phyloP scores from a whole-genome alignment of 1,140 invertebrate genomes.

The Diorhabda elongata region DNA sequence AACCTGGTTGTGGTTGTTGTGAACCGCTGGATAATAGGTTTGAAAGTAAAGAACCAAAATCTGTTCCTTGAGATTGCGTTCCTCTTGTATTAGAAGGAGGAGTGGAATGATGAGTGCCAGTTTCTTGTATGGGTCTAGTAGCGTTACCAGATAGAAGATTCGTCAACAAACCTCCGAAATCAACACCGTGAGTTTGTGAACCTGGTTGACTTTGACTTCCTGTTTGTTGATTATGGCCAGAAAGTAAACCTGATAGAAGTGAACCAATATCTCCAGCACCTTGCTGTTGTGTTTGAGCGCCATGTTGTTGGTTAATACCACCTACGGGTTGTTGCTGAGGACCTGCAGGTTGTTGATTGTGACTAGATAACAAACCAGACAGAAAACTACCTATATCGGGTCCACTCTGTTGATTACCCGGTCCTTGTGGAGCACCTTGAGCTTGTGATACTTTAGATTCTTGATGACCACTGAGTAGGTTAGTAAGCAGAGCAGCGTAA shows the following conservation, averaged over 20 bases:
- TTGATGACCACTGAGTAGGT: slow-evolving; percentile 14
- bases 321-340: slow-evolving; percentile 4
- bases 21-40: slow-evolving; percentile 19
- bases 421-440: background rate
- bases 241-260: slow-evolving; percentile 4
- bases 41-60: slow-evolving; percentile 16
- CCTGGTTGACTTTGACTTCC: background rate
- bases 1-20: background rate
- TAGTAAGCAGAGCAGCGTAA: slow-evolving; percentile 10
- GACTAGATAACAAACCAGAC: slow-evolving; percentile 22
- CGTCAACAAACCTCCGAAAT: slow-evolving; percentile 4
- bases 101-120: background rate
- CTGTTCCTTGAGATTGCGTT: slow-evolving; percentile 11
- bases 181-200: slow-evolving; percentile 1
- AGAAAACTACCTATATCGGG: slow-evolving; percentile 21
- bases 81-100: background rate
- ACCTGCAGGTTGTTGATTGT: background rate
- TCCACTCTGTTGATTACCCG: background rate
- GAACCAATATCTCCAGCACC: background rate
- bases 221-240: background rate
- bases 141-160: background rate
- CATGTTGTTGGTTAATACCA: background rate
- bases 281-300: background rate
- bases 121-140: slow-evolving; percentile 28
- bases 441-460: background rate